phyloP scores from a whole-genome alignment of 2,797 vertebrate species.

The Dromococcyx pavoninus region DNA sequence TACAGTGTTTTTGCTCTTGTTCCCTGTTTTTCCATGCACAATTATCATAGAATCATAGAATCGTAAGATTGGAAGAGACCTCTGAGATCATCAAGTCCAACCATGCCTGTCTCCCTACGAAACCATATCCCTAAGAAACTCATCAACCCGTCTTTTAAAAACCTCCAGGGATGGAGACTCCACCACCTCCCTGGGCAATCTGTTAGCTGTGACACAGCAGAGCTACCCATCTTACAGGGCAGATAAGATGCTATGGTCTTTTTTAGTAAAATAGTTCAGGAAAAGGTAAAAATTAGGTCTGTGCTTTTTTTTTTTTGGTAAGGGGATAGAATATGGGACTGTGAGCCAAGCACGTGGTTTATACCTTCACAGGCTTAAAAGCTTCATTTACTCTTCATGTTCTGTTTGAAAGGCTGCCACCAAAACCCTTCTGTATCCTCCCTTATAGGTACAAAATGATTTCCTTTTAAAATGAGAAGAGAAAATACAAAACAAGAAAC shows the following conservation, averaged over 20 bases:
- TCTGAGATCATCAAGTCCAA: too few species aligned
- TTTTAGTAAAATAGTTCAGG: background rate
- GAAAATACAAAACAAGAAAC: background rate
- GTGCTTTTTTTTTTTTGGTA: background rate
- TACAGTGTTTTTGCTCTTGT: background rate
- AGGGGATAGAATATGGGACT: background rate
- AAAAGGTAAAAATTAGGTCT: background rate
- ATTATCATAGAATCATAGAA: too few species aligned
- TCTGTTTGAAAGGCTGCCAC: background rate
- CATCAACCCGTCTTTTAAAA: too few species aligned
- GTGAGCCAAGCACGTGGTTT: background rate
- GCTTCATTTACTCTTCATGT: background rate
- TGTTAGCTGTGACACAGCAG: background rate
- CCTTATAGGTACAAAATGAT: background rate
- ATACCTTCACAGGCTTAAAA: background rate
- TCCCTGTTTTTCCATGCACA: background rate
- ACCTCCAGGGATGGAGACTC: too few species aligned
- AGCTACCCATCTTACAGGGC: background rate
- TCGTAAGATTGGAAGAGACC: too few species aligned
- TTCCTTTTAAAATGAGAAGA: background rate
- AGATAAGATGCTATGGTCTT: background rate
- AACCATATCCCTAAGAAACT: too few species aligned
- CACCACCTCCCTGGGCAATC: too few species aligned
- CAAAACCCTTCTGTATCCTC: background rate
- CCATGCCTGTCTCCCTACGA: too few species aligned